phyloP scores from a whole-genome alignment of 2,888 invertebrate species.

The Aphelenchoides bicaudatus region DNA sequence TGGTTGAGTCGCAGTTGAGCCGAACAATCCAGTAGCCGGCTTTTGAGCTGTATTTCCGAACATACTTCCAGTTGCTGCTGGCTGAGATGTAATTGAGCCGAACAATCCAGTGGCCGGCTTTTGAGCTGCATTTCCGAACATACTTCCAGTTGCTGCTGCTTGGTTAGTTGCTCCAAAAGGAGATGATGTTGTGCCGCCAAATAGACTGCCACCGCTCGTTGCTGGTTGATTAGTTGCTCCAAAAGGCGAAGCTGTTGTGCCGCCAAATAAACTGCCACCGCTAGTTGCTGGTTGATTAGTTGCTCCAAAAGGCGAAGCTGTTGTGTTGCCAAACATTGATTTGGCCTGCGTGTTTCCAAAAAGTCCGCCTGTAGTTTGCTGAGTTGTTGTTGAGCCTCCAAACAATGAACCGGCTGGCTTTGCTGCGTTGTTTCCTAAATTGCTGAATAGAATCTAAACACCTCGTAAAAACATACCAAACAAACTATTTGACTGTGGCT shows the following conservation, averaged over 20 bases:
- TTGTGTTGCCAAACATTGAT: not conserved
- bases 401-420: not conserved
- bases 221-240: constrained; percentile 16
- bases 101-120: not conserved
- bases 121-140: too few relatives aligned
- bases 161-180: too few relatives aligned
- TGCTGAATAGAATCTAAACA: too few relatives aligned
- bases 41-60: too few relatives aligned
- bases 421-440: too few relatives aligned
- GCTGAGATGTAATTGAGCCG: not conserved
- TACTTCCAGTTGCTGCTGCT: too few relatives aligned
- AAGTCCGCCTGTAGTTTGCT: too few relatives aligned
- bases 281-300: constrained; percentile 18
- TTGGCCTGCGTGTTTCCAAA: constrained; percentile 2
- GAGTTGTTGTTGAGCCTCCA: not conserved
- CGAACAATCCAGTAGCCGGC: not conserved
- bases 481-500: too few relatives aligned
- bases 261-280: too few relatives aligned
- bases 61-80: too few relatives aligned
- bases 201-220: constrained; percentile 7
- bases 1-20: not conserved
- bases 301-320: constrained; percentile 33
- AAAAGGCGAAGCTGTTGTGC: constrained; percentile 30
- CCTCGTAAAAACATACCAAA: too few relatives aligned
- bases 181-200: too few relatives aligned